Percentiles rank a stretch among this genome's conserved stretches.
phyloP scores from a whole-genome alignment of 92 coral and sea anemone genomes.

The Parazoanthus darwini region DNA sequence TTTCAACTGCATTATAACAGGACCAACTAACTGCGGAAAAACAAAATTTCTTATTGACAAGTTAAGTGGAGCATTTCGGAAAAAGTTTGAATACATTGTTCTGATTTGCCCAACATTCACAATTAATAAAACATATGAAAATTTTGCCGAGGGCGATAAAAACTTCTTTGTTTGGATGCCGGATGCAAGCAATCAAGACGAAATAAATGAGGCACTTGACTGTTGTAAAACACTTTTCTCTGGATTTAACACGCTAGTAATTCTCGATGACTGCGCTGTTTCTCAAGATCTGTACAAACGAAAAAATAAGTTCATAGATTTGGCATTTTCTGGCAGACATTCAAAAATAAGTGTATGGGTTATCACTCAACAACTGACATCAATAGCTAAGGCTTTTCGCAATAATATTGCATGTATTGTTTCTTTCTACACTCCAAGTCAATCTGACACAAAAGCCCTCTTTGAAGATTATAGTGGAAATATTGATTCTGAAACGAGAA shows the following conservation, averaged over 20 bases:
- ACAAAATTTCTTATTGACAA: background rate
- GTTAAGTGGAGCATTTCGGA: background rate
- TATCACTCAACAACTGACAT: conserved; percentile 18
- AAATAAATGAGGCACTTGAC: conserved; percentile 16
- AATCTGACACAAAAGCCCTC: background rate
- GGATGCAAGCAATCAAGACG: background rate
- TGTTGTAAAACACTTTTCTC: conserved; percentile 25
- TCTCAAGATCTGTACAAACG: no score
- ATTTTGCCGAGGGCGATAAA: background rate
- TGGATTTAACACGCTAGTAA: conserved; percentile 13
- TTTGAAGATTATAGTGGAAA: conserved; percentile 20
- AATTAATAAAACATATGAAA: background rate
- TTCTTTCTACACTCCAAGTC: background rate
- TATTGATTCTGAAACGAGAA: background rate
- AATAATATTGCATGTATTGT: conserved; percentile 13
- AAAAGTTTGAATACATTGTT: background rate
- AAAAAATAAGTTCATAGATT: background rate
- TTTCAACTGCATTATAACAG: background rate
- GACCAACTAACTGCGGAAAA: background rate
- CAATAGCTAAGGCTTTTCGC: conserved; percentile 8
- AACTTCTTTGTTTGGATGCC: background rate
- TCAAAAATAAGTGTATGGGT: conserved; percentile 22
- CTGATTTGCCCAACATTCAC: conserved; percentile 5
- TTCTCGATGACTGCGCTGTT: no score
- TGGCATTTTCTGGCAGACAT: conserved; percentile 20